Conservation (phyloP, 2,888 invertebrate genomes). For the Drosophila tripunctata region DNA sequence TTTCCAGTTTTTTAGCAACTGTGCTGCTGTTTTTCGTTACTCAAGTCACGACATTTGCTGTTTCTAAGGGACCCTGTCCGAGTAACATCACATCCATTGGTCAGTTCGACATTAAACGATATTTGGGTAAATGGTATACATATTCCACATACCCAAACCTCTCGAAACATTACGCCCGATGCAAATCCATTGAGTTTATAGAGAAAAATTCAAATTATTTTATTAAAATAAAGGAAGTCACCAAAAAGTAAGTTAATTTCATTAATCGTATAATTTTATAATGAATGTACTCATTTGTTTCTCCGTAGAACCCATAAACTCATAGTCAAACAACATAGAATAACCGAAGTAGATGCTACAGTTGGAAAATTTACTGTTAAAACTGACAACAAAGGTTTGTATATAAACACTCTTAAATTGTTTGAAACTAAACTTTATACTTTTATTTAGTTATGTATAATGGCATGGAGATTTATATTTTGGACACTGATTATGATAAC, state of each 20-base stretch:
- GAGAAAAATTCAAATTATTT: background rate
- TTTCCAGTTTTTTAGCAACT: background rate
- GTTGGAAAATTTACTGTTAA: background rate
- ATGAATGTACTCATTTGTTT: background rate
- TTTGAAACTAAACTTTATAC: background rate
- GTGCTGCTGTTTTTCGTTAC: background rate
- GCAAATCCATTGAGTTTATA: background rate
- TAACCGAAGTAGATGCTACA: background rate
- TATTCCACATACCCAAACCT: background rate
- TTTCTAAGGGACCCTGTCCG: background rate
- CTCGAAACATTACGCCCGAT: background rate
- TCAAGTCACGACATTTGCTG: background rate
- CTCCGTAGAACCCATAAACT: background rate
- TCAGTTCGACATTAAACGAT: background rate
- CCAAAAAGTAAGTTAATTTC: background rate
- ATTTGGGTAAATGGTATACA: slow-evolving; percentile 6
- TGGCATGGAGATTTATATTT: background rate
- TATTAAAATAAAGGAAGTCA: background rate
- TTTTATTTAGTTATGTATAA: background rate
- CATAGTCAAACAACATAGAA: background rate
- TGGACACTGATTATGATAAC: slow-evolving; percentile 5
- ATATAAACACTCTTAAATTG: background rate
- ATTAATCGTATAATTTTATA: background rate
- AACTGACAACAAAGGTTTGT: background rate
- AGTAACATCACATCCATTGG: background rate